phyloP scores from a whole-genome alignment of 2,888 invertebrate species.

The Candidula unifasciata region DNA sequence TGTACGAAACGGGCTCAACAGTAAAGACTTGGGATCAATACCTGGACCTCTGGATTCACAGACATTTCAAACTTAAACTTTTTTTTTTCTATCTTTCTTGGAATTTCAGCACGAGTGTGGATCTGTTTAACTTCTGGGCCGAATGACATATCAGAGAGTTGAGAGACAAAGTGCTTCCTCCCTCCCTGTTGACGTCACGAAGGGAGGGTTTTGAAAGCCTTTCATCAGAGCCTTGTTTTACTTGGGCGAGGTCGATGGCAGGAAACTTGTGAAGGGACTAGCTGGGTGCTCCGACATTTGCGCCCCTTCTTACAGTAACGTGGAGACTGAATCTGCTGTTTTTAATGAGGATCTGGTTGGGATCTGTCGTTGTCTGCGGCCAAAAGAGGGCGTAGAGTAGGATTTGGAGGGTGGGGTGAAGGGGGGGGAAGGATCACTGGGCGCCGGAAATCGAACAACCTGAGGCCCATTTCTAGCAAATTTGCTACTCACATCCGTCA shows the following conservation, averaged over 20 bases:
- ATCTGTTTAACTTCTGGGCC: constrained; percentile 5
- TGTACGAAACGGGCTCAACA: neutral
- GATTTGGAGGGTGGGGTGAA: neutral
- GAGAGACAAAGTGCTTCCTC: neutral
- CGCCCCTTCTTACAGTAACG: neutral
- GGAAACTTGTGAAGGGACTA: neutral
- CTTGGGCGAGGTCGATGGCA: neutral
- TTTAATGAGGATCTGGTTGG: neutral
- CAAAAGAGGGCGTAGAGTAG: too few relatives aligned
- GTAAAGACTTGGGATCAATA: neutral
- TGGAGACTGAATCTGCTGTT: neutral
- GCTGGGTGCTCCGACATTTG: constrained; percentile 10
- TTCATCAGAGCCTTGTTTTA: neutral
- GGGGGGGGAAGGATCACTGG: neutral
- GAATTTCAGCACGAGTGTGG: neutral
- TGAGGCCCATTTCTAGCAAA: too few relatives aligned
- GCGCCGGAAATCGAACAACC: too few relatives aligned
- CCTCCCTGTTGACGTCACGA: neutral
- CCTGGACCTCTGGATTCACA: neutral
- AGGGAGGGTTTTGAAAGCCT: neutral
- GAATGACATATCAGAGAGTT: neutral
- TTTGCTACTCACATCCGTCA: too few relatives aligned
- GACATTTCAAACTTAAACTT: neutral
- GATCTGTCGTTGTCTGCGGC: neutral
- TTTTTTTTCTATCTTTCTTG: neutral